Evolutionary conservation across 2,797 vertebrate species (phyloP).

Genomic region (Onychomys torridus): DNA sequence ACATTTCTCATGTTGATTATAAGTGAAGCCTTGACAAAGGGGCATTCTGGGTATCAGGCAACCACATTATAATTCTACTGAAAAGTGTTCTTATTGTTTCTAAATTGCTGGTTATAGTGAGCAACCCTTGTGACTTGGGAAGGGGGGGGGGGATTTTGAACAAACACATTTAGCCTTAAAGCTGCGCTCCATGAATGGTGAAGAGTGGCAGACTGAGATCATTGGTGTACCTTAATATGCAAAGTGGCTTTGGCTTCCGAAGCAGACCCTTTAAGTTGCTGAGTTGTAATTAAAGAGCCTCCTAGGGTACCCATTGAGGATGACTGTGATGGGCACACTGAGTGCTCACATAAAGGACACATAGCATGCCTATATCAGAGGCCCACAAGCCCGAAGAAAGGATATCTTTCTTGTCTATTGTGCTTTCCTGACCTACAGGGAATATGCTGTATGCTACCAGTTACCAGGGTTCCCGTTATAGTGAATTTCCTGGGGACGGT

Average conservation of each 20-base stretch:
- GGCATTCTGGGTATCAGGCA: conserved; percentile 76
- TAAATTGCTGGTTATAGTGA: conserved; percentile 79
- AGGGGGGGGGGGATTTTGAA: conserved; percentile 53
- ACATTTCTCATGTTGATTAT: conserved; percentile 68
- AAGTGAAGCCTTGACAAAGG: conserved; percentile 70
- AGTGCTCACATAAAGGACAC: conserved; percentile 20
- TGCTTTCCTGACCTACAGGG: background rate
- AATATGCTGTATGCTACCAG: background rate
- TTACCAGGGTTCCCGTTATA: background rate
- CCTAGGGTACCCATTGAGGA: background rate
- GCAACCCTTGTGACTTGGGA: conserved; percentile 69
- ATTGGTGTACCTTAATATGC: conserved; percentile 32
- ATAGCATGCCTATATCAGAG: background rate
- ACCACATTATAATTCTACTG: conserved; percentile 78
- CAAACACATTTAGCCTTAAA: conserved; percentile 63
- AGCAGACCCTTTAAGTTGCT: background rate
- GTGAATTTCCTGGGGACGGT: background rate
- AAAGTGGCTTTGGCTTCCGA: conserved; percentile 48
- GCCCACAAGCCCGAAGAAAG: background rate
- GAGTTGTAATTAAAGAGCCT: conserved; percentile 18
- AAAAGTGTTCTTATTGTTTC: conserved; percentile 82
- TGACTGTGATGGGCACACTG: background rate
- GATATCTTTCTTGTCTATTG: background rate
- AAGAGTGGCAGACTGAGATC: conserved; percentile 30
- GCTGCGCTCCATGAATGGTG: background rate